Base-by-base conservation (phyloP, 2,888 invertebrate species). In the Octonoba sinensis region DNA sequence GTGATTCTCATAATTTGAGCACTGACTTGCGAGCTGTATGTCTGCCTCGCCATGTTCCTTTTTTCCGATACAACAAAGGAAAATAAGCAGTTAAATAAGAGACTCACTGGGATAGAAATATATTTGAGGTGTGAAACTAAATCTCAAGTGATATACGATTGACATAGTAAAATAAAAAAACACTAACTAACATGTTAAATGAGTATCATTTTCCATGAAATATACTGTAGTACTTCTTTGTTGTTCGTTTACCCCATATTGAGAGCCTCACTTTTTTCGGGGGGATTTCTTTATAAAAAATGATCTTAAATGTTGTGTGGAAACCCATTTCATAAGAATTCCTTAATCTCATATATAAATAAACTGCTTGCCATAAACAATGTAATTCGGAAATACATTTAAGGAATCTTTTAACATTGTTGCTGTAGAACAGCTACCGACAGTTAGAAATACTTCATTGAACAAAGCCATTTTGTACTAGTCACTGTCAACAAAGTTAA, bases 401-500 rank as follows among this genome's bases (percentile, higher is more conserved):
- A 2, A 36, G 11, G 36, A 36, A 1, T 36, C 36, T 36, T 36
- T 36, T 11, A 6, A 36, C 36, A 36, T 36, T 62, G 44, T 62
- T 69, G 79, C 79, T 81, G 79, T 81, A 81, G 79, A 81, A 49
- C 79, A 81, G 73, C 69, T 81, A 66, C 73, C 73, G 51, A 62
- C 60, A 56, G 57, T 51, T 81, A 81, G 59, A 51, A 73, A 54
- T 56, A 20, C 54, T 73, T 81, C 79, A 81, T 69, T 81, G 79
- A 73, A 81, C 59, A 73, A 77, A 81, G 62, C 69, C 79, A 81
- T 81, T 49, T 69, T 81, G 54, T 67, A 62, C 79, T 81, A 69
- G 59, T 64, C 62, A 65, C 67, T 69, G 64, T 81, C 44, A 67
- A 73, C 67, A 81, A 64, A 56, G 67, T 73, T 56, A 44, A 69